Percentiles rank a stretch among this genome's conserved stretches.
Evolutionary conservation across 1,140 invertebrate genomes (phyloP).

Genomic region (Sitobion miscanthi): DNA sequence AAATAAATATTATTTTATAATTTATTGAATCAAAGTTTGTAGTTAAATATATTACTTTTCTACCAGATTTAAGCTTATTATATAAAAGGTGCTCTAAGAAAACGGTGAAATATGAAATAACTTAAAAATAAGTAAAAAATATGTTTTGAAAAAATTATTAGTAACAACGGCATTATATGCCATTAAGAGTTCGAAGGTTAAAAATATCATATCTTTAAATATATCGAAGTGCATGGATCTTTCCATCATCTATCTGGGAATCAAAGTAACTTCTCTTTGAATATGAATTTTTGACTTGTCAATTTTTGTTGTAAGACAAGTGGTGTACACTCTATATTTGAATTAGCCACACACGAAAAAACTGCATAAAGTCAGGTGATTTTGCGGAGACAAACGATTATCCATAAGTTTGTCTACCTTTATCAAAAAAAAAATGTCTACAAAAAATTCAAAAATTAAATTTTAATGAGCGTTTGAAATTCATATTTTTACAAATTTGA

Average conservation of each 20-base stretch:
- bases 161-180: no score
- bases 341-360: not conserved
- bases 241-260: not conserved
- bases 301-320: not conserved
- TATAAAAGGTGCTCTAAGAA: not conserved
- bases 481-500: no score
- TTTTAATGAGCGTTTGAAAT: no score
- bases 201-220: not conserved
- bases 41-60: not conserved
- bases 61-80: no score
- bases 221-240: no score
- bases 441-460: no score
- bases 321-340: not conserved
- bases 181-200: not conserved
- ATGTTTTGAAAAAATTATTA: no score
- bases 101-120: not conserved
- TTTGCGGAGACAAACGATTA: not conserved
- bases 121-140: not conserved
- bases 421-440: no score
- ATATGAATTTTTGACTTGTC: not conserved
- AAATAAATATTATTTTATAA: slow-evolving; percentile 5
- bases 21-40: not conserved
- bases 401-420: no score
- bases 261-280: not conserved
- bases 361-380: not conserved